Conservation (phyloP, 2,113 vertebrate genomes). For the Xiphophorus hellerii region DNA sequence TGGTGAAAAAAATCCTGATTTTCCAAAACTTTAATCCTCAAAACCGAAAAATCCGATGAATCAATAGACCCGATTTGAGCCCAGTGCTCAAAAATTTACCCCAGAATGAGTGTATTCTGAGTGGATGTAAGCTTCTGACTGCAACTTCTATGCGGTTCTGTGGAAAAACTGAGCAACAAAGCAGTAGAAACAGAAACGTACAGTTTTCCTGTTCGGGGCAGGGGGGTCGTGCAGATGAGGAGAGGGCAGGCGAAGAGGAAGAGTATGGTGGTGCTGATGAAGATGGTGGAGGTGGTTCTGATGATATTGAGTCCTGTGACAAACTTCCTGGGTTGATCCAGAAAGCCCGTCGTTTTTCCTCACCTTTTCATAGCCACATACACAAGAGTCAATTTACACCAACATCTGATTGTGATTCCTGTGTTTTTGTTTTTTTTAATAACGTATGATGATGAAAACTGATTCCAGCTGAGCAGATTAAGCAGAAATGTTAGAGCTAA, state of each 20-base stretch:
- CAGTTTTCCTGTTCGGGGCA: constrained; percentile 70
- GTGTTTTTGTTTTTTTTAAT: not conserved
- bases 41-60: too few relatives aligned
- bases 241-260: constrained; percentile 65
- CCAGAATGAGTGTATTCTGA: not conserved
- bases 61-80: too few relatives aligned
- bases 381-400: not conserved
- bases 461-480: not conserved
- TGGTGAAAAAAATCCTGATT: too few relatives aligned
- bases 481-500: not conserved
- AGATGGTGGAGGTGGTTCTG: constrained; percentile 57
- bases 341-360: constrained; percentile 85
- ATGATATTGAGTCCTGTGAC: constrained; percentile 60
- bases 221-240: constrained; percentile 80
- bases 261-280: constrained; percentile 66
- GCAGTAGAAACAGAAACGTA: constrained; percentile 53
- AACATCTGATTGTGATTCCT: not conserved
- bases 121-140: not conserved
- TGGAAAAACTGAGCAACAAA: not conserved
- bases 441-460: not conserved
- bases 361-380: constrained; percentile 85
- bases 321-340: constrained; percentile 92
- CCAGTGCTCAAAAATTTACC: too few relatives aligned
- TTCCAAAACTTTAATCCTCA: too few relatives aligned
- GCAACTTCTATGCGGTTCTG: not conserved